phyloP scores from a whole-genome alignment of 2,888 invertebrate species.

The Chrysotoxum bicinctum region DNA sequence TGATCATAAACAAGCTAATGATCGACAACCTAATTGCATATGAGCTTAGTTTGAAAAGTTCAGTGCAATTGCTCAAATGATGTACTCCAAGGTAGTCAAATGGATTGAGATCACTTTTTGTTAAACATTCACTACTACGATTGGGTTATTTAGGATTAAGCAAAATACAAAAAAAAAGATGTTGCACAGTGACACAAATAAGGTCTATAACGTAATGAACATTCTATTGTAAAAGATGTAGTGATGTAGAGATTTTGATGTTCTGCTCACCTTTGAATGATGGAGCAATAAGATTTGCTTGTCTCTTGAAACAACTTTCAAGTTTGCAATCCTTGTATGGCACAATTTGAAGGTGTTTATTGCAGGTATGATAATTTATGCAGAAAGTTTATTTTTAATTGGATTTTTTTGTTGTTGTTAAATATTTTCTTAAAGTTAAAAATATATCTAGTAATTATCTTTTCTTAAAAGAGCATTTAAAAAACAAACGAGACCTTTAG shows the following conservation, averaged over 20 bases:
- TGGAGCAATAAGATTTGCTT: background rate
- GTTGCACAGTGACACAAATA: conserved; percentile 48
- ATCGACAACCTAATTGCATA: conserved; percentile 50
- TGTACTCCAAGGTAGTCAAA: conserved; percentile 59
- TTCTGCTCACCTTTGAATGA: conserved; percentile 22
- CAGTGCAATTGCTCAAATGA: conserved; percentile 26
- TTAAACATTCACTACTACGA: conserved; percentile 31
- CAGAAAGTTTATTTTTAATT: background rate
- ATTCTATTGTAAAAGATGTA: conserved; percentile 41
- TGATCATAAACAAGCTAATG: conserved; percentile 44
- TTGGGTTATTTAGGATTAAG: conserved; percentile 23
- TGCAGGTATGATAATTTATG: conserved; percentile 32
- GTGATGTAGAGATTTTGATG: conserved; percentile 7
- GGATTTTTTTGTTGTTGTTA: background rate
- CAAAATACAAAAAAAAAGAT: conserved; percentile 20
- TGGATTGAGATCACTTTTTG: conserved; percentile 38
- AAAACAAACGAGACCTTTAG: too few species aligned
- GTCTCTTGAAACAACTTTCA: conserved; percentile 52
- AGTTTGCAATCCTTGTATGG: conserved; percentile 55
- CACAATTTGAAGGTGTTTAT: conserved; percentile 50
- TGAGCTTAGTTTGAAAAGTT: conserved; percentile 37
- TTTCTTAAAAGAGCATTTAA: too few species aligned
- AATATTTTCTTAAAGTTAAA: too few species aligned
- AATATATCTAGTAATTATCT: too few species aligned
- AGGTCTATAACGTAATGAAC: conserved; percentile 12